Evolutionary conservation across 2,888 invertebrate species (phyloP).

Genomic region (Latheticus oryzae): DNA sequence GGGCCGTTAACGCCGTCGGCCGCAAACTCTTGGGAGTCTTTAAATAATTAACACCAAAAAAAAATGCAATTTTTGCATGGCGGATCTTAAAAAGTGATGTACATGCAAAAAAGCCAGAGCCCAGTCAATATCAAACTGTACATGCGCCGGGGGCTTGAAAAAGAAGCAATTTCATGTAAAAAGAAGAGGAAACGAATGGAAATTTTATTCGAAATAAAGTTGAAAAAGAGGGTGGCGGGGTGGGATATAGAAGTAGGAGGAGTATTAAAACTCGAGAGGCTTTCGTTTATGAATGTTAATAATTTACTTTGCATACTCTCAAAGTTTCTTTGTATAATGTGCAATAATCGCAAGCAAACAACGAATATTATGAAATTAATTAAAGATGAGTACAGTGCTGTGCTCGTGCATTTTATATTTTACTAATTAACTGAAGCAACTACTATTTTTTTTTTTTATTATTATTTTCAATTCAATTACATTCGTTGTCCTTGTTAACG

Average conservation of each 20-base stretch:
- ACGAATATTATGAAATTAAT: slow-evolving; percentile 60
- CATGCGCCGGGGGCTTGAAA: slow-evolving; percentile 59
- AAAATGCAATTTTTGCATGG: too few relatives aligned
- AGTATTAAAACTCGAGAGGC: slow-evolving; percentile 63
- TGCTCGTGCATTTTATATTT: slow-evolving; percentile 52
- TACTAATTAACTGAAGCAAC: slow-evolving; percentile 56
- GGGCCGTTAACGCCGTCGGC: slow-evolving; percentile 52
- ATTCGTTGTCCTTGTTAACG: slow-evolving; percentile 55
- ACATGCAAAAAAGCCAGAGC: slow-evolving; percentile 48
- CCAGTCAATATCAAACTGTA: slow-evolving; percentile 60
- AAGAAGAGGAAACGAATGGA: slow-evolving; percentile 63
- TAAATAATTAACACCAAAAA: slow-evolving; percentile 55
- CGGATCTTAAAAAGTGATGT: slow-evolving; percentile 40
- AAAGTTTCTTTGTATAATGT: slow-evolving; percentile 61
- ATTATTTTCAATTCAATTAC: too few relatives aligned
- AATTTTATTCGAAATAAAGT: slow-evolving; percentile 66
- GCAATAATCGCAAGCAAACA: slow-evolving; percentile 61
- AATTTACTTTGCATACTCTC: slow-evolving; percentile 65
- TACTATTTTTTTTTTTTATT: slow-evolving; percentile 52
- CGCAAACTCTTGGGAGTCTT: slow-evolving; percentile 51
- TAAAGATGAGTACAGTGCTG: slow-evolving; percentile 50
- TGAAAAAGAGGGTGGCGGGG: too few relatives aligned
- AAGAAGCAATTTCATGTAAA: slow-evolving; percentile 62
- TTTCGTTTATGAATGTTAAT: slow-evolving; percentile 66
- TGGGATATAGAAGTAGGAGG: slow-evolving; percentile 24